These are phyloP conservation scores for Bombyx huttoni DNA, from an alignment of 2,888 invertebrate species.

Conservation along the genomic window DNA sequence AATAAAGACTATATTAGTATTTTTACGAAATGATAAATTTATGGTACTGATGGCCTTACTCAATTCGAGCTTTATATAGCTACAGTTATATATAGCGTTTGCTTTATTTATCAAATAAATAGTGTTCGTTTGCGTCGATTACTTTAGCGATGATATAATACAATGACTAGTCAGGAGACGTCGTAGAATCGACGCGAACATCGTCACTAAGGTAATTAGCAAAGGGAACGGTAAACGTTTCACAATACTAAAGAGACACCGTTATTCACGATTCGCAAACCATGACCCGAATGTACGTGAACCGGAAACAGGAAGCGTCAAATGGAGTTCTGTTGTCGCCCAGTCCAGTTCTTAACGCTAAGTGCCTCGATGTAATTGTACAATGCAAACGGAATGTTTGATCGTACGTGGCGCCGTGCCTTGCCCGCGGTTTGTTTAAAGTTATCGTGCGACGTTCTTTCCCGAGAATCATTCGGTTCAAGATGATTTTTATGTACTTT, in stretches of 20 bases:
- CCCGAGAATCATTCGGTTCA: no score
- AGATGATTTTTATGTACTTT: no score
- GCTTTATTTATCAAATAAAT: no score
- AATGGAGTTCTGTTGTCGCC: slow-evolving; percentile 67
- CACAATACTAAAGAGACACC: not conserved
- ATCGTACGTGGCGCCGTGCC: slow-evolving; percentile 28
- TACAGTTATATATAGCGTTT: no score
- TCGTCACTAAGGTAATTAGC: not conserved
- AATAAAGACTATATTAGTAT: no score
- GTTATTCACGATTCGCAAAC: slow-evolving; percentile 31
- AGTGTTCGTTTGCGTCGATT: no score
- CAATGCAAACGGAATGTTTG: slow-evolving; percentile 59
- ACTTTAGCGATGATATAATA: no score
- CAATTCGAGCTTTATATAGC: no score
- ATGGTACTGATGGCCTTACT: no score
- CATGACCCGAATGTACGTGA: slow-evolving; percentile 30
- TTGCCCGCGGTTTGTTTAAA: not conserved
- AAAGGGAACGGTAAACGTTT: slow-evolving; percentile 5
- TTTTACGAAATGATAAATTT: no score
- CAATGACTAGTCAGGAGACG: no score
- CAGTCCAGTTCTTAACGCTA: slow-evolving; percentile 62
- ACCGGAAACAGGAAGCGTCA: slow-evolving; percentile 68
- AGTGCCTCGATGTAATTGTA: slow-evolving; percentile 66
- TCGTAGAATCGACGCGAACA: not conserved
- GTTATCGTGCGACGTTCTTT: no score